Evolutionary conservation across 2,888 invertebrate species (phyloP), one percentile per base, ranked within the genome.

Genomic region (Pantelozetes paolii): DNA sequence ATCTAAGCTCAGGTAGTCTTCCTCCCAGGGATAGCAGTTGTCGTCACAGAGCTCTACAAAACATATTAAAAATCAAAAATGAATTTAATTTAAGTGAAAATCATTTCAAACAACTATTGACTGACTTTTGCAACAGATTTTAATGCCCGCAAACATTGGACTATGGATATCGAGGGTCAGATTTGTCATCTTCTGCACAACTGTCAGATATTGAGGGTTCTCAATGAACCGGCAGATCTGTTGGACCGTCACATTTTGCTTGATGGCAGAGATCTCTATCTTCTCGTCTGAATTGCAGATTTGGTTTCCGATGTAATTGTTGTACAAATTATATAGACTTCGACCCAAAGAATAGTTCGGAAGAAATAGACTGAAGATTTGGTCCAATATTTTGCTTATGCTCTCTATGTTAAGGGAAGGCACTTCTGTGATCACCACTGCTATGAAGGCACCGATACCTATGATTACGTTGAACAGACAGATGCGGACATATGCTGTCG

Each of bases 291-390:
- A 59, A 32, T 74, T 78, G 77, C 85, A 85, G 8, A 81, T 76
- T 30, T 81, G 77, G n/a, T 81, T 79, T 69, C 81, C 80, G 50
- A 82, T 77, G 62, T 81, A 80, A 78, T 85, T 85, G 48, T 78
- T 80, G 77, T 84, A 84, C 62, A 84, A 79, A 75, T 83, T 82
- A 15, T 80, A 79, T 30, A 85, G 79, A 11, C 82, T 82, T 71
- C 82, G 81, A 1, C 84, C 86, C 74, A 90, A 80, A 26, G 87
- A 85, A 81, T 87, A 90, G 79, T 90, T 88, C 0, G 93, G 93
- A 77, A 89, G 86, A 6, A 78, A 57, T 40, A 88, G 80, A 76
- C 90, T 84, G 79, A 91, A 87, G 42, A 89, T 79, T 84, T 86
- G 85, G 78, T 90, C 88, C 23, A 92, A 81, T 0, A 83, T 79